Evolutionary conservation across 2,797 vertebrate species (phyloP).

Genomic region (Poeciliopsis presidionis): DNA sequence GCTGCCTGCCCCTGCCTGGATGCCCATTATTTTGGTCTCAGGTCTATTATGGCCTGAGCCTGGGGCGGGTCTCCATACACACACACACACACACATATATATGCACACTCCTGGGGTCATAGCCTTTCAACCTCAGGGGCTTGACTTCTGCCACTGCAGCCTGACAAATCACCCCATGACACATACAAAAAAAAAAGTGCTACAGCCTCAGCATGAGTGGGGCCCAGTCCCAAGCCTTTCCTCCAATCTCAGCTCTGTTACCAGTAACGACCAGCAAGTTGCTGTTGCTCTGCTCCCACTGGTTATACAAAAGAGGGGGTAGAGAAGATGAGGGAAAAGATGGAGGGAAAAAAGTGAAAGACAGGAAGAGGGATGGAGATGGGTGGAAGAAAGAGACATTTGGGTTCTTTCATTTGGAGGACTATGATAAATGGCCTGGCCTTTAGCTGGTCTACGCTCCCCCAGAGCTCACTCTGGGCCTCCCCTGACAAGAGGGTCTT

Average conservation of each 20-base stretch:
- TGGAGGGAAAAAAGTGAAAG: slow-evolving; percentile 54
- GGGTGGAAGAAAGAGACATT: slow-evolving; percentile 84
- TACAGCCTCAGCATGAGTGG: slow-evolving; percentile 88
- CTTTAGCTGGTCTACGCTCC: slow-evolving; percentile 87
- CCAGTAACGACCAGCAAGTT: slow-evolving; percentile 63
- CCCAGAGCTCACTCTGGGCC: slow-evolving; percentile 85
- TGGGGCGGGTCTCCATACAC: slow-evolving; percentile 78
- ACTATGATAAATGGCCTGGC: slow-evolving; percentile 95
- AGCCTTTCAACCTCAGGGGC: slow-evolving; percentile 98
- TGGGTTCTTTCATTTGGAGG: slow-evolving; percentile 94
- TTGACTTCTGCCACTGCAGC: slow-evolving; percentile 97
- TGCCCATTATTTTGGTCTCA: slow-evolving; percentile 88
- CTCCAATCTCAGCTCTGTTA: slow-evolving; percentile 71
- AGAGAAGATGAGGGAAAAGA: slow-evolving; percentile 64
- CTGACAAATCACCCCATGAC: slow-evolving; percentile 92
- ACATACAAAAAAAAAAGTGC: slow-evolving; percentile 92
- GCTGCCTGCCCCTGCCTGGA: slow-evolving; percentile 79
- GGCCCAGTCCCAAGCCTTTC: slow-evolving; percentile 83
- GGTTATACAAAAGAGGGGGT: slow-evolving; percentile 89
- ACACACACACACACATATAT: slow-evolving; percentile 65
- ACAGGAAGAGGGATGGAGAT: slow-evolving; percentile 80
- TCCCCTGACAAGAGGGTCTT: slow-evolving; percentile 86
- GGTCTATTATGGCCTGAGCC: slow-evolving; percentile 88
- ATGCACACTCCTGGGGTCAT: slow-evolving; percentile 93
- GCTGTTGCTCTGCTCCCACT: slow-evolving; percentile 78